Evolutionary conservation across 2,113 vertebrate species (phyloP).

Genomic region (Pseudopodoces humilis): DNA sequence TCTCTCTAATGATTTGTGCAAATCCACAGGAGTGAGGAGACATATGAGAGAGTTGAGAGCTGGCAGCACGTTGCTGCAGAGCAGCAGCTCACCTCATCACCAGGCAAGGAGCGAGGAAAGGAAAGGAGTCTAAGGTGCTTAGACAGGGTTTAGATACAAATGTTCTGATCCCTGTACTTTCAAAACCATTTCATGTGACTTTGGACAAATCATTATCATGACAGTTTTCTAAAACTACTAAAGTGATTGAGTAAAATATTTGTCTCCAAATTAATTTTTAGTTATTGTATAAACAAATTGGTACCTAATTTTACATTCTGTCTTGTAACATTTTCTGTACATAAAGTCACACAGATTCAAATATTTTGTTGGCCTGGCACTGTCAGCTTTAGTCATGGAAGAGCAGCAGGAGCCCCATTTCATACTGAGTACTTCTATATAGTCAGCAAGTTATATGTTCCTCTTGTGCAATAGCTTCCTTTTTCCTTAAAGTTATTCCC

Average conservation of each 20-base stretch:
- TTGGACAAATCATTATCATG: neutral
- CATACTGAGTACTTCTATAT: neutral
- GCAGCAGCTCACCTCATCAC: neutral
- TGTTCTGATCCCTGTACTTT: neutral
- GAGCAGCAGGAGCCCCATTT: neutral
- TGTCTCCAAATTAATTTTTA: neutral
- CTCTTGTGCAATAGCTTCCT: neutral
- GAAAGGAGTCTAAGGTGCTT: neutral
- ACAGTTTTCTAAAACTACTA: neutral
- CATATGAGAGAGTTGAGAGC: neutral
- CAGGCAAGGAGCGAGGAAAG: neutral
- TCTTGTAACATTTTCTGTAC: neutral
- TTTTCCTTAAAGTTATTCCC: neutral
- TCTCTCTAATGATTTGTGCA: neutral
- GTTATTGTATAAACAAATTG: neutral
- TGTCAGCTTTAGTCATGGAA: neutral
- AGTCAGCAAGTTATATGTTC: neutral
- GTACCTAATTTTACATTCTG: neutral
- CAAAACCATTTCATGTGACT: neutral
- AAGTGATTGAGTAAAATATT: neutral
- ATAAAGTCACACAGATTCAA: neutral
- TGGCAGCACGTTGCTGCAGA: neutral
- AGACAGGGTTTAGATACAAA: neutral
- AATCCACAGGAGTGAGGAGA: neutral
- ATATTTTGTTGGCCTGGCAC: neutral